Base-by-base conservation (phyloP, 1,140 invertebrate species). In the Microplitis mediator region DNA sequence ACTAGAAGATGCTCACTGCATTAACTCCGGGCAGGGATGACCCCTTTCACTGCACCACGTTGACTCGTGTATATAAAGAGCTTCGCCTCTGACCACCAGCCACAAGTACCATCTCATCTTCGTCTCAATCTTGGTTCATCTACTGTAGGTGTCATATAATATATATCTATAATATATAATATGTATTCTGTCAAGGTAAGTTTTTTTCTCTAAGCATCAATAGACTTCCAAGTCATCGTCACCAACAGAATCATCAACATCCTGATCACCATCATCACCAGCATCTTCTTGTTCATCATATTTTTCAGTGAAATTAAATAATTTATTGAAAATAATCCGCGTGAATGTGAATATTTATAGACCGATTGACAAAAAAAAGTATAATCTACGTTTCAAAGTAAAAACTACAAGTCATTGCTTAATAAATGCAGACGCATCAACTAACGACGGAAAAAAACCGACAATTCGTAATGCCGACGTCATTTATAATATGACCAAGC, bases 41-140 rank as follows among this genome's bases (percentile, higher is more conserved):
- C 79, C 79, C 79, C 79, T 80, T 79, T 80, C 79, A 80, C 79
- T 77, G 69, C 72, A 73, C 73, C 63, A 74, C 64, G 75, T 71
- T 76, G 65, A 64, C 64, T 71, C 61, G 69, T 70, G 76, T 80
- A 80, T 80, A 80, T 80, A 79, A 79, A 76, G 77, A 77, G 77
- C 76, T 75, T 76, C 75, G 73, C 74, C 77, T 78, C 69, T 74
- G 71, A 75, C 66, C 74, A 77, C 70, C 74, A 80, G 65, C 56
- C 73, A 77, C 76, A 75, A 77, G 76, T 77, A 77, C 74, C 71
- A 77, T 75, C 71, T 71, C 74, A 75, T 75, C 76, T 72, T 75
- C 74, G 66, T 74, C 66, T 74, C 70, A 69, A 77, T 72, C 72
- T 74, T 72, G 63, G 35, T 75, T 64, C 74, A 62, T 62, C 23